phyloP scores from a whole-genome alignment of 2,113 vertebrate species.

The Panurus biarmicus region DNA sequence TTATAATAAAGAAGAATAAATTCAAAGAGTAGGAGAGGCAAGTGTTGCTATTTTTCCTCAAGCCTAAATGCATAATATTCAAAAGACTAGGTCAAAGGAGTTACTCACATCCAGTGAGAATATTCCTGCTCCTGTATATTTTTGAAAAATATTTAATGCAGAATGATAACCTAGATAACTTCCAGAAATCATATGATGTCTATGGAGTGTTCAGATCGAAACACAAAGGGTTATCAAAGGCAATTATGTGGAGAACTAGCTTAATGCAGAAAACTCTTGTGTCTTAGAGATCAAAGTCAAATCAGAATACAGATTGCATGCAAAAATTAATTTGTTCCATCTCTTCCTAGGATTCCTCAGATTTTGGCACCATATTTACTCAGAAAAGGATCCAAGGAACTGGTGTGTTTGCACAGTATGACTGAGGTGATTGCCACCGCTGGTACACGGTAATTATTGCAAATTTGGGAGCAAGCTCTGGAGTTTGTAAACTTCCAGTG shows the following conservation, averaged over 20 bases:
- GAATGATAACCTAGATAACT: constrained; percentile 23
- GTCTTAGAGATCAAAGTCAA: constrained; percentile 37
- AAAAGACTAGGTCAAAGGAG: neutral
- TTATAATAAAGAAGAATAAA: neutral
- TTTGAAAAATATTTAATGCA: neutral
- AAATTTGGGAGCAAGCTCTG: neutral
- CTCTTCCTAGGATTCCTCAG: neutral
- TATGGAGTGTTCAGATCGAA: neutral
- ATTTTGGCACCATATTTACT: constrained; percentile 18
- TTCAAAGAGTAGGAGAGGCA: neutral
- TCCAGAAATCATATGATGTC: neutral
- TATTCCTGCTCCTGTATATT: neutral
- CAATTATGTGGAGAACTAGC: neutral
- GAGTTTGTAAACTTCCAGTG: neutral
- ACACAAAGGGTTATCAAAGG: constrained; percentile 34
- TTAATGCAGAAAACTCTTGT: constrained; percentile 13
- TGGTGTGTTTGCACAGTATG: neutral
- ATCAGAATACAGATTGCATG: constrained; percentile 17
- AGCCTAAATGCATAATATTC: neutral
- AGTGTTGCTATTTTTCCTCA: neutral
- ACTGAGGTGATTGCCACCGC: neutral
- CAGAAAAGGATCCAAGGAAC: neutral
- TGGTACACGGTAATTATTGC: neutral
- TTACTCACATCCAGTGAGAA: neutral
- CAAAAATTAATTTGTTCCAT: constrained; percentile 37